Base-by-base conservation (phyloP, 2,797 vertebrate species). In the Coilia nasus region DNA sequence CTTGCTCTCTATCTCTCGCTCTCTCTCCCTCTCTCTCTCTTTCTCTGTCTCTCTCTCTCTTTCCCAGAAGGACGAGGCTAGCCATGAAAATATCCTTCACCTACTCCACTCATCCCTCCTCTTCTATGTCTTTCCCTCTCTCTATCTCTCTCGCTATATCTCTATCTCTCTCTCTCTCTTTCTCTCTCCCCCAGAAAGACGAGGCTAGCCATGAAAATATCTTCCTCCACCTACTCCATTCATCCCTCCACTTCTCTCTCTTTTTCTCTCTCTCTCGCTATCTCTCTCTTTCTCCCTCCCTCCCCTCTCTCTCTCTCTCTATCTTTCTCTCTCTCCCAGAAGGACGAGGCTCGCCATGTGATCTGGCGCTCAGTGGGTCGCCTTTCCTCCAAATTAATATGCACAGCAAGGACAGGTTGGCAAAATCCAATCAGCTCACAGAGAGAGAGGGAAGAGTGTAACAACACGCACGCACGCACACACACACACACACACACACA, bases 371-470 rank as follows among this genome's bases (percentile, higher is more conserved):
- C 87, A 75, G 85, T 85, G 86, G 88, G 85, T 87, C 85, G 59
- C 87, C 84, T 88, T 85, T 86, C 83, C 15, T 47, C 81, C 87
- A 87, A 88, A 91, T 92, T 92, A 90, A 92, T 89, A 92, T 92
- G 88, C 91, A 85, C 83, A 88, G 86, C 86, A 85, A 90, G 87
- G 81, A 90, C 83, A 85, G 82, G 87, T 86, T 90, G 84, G 87
- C 83, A 87, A 87, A 90, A 90, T 91, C 88, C 89, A 91, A 92
- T 90, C 90, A 92, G 86, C 85, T 87, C 71, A 83, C 87, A 83
- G 81, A 82, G 78, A 90, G 84, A 60, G 19, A 21, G 46, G 35
- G 59, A 80, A 85, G 83, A n/a, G 57, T 86, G 89, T 85, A 88
- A 23, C 75, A n/a, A 85, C 31, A 21, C 17, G 82, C n/a, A 83